Base-by-base conservation (phyloP, 2,888 invertebrate species). In the Lacanobia oleracea region DNA sequence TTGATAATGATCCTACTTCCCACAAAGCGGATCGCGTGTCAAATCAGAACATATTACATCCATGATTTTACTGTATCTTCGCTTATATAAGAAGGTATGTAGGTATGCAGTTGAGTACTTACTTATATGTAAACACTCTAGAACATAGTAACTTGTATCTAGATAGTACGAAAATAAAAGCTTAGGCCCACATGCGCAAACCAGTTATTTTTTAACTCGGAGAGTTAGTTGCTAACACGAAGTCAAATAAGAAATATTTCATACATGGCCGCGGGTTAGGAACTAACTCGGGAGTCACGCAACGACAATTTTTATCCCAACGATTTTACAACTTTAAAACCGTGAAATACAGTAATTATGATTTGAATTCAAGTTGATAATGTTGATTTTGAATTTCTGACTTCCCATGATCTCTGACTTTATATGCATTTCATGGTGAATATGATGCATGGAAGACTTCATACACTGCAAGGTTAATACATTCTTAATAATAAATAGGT, bases 11-110 rank as follows among this genome's bases (percentile, higher is more conserved):
- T 88, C 85, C 81, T 79, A 82, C 78, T 85, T 88, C 86, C 72
- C 86, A 86, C 86, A 86, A 74, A 61, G 78, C 77, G 76, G 79
- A 84, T 91, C 84, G 89, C 89, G 88, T 90, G 89, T 84, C 87
- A 81, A 87, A 84, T 81, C 73, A 76, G 65, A 82, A 69, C 77
- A 76, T 65, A 72, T 61, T 69, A 51, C 45, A 50, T 51, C 12
- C 3, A 54, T 51, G 21, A 62, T 62, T 65, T 37, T 59, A 48
- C 50, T 67, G 27, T 12, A 64, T 43, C 27, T 40, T 18, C 23
- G 23, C 27, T 14, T 18, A 56, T 9, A 16, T 37, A 54, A 18
- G 48, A 27, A 27, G 27, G 27, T n/a, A n/a, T n/a, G n/a, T 23
- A 18, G 18, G 48, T 18, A 18, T 33, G 9, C 10, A 40, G 9